Evolutionary conservation across 1,140 invertebrate genomes (phyloP).

Genomic region (Heliconius congener): DNA sequence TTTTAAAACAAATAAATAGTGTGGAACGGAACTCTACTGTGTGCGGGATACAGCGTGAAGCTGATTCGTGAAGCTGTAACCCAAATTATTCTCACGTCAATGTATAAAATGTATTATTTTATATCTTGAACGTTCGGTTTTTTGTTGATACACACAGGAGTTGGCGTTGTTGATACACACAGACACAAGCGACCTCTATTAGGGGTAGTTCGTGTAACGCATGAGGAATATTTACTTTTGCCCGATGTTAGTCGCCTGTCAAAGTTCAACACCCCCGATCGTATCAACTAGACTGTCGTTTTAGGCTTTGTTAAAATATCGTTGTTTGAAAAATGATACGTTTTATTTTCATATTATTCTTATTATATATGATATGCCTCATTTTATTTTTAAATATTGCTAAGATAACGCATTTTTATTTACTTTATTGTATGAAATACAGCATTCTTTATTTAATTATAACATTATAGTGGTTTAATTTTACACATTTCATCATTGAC

Average conservation of each 20-base stretch:
- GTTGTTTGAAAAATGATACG: neutral
- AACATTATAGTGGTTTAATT: too few species aligned
- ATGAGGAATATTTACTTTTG: slow-evolving; percentile 32
- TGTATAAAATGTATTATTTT: neutral
- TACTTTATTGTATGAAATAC: too few species aligned
- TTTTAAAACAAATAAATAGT: too few species aligned
- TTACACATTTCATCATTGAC: too few species aligned
- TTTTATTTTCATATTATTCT: too few species aligned
- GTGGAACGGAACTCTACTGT: too few species aligned
- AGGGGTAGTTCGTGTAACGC: slow-evolving; percentile 30
- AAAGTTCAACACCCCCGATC: slow-evolving; percentile 34
- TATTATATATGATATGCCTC: too few species aligned
- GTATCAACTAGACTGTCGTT: slow-evolving; percentile 9
- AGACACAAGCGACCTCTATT: slow-evolving; percentile 21
- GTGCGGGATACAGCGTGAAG: too few species aligned
- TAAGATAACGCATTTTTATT: too few species aligned
- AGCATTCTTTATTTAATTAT: neutral
- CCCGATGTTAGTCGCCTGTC: slow-evolving; percentile 32
- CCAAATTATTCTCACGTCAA: neutral
- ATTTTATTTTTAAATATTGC: too few species aligned
- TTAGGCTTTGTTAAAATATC: slow-evolving; percentile 14
- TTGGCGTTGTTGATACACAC: slow-evolving; percentile 14
- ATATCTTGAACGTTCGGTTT: slow-evolving; percentile 23
- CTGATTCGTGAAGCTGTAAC: too few species aligned
- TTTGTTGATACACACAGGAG: slow-evolving; percentile 20